Conservation (phyloP, 2,888 invertebrate species). For the Aleiodes leptofemur region DNA sequence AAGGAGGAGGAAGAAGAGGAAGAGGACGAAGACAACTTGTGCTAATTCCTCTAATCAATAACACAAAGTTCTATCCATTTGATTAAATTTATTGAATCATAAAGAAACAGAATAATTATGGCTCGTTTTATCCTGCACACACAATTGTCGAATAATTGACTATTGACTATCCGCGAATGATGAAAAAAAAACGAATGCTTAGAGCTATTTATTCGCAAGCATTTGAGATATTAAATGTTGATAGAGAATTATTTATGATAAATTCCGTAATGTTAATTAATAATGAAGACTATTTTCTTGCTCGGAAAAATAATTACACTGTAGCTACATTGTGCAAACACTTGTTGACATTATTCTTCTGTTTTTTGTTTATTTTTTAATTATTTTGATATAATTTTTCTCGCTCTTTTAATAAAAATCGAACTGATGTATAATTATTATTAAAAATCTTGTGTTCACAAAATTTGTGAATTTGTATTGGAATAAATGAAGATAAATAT, state of each 20-base stretch:
- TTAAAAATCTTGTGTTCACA: background rate
- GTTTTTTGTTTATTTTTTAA: no score
- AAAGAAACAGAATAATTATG: slow-evolving; percentile 15
- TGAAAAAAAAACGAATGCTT: background rate
- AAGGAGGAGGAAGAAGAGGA: slow-evolving; percentile 43
- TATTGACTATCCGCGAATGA: slow-evolving; percentile 19
- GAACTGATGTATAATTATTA: no score
- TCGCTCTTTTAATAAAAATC: background rate
- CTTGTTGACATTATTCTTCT: background rate
- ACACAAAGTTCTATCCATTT: slow-evolving; percentile 3
- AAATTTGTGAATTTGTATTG: slow-evolving; percentile 13
- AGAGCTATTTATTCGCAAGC: slow-evolving; percentile 32
- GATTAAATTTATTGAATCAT: slow-evolving; percentile 6
- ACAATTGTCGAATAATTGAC: background rate
- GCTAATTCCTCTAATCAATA: slow-evolving; percentile 45
- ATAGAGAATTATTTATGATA: slow-evolving; percentile 18
- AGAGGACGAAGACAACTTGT: slow-evolving; percentile 51
- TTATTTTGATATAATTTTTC: background rate
- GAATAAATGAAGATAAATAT: slow-evolving; percentile 10
- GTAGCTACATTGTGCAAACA: slow-evolving; percentile 14
- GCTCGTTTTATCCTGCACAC: slow-evolving; percentile 33
- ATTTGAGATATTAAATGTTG: slow-evolving; percentile 32
- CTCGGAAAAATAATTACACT: slow-evolving; percentile 9
- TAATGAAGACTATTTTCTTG: slow-evolving; percentile 24
- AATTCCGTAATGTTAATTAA: slow-evolving; percentile 10